Evolutionary conservation across 2,113 vertebrate species (phyloP).

Genomic region (Hyla sarda): DNA sequence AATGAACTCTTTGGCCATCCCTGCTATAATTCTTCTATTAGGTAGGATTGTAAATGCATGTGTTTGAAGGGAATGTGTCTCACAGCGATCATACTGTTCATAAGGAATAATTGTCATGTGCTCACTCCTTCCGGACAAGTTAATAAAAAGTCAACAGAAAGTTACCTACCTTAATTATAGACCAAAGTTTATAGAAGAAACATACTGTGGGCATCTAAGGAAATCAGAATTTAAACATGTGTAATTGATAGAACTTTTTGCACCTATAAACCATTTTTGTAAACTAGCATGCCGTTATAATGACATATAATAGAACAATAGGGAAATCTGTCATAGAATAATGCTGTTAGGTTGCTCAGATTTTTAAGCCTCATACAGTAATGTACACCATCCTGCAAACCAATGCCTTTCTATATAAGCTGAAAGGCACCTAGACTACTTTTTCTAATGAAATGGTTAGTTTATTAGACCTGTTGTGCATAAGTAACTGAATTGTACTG

Average conservation of each 20-base stretch:
- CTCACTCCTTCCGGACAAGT: neutral
- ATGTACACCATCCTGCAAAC: too few species aligned
- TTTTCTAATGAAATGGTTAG: too few species aligned
- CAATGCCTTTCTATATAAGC: too few species aligned
- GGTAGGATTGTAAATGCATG: neutral
- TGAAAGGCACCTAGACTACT: too few species aligned
- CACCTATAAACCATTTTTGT: neutral
- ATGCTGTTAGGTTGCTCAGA: too few species aligned
- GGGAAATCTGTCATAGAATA: too few species aligned
- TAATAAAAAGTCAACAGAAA: slow-evolving; percentile 1
- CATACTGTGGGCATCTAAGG: neutral
- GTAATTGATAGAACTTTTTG: neutral
- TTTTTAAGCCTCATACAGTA: too few species aligned
- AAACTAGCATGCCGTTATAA: neutral
- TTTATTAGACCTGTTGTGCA: too few species aligned
- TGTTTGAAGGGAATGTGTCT: neutral
- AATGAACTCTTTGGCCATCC: slow-evolving; percentile 29
- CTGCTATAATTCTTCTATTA: neutral
- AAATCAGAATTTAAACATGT: neutral
- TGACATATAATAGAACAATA: too few species aligned
- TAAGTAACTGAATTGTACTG: too few species aligned
- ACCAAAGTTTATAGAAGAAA: neutral
- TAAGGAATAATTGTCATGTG: neutral
- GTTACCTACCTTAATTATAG: neutral
- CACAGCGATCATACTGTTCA: neutral